These are phyloP conservation scores for Ornithoptera alexandrae DNA, from an alignment of 2,888 invertebrate species.

Conservation along the genomic window DNA sequence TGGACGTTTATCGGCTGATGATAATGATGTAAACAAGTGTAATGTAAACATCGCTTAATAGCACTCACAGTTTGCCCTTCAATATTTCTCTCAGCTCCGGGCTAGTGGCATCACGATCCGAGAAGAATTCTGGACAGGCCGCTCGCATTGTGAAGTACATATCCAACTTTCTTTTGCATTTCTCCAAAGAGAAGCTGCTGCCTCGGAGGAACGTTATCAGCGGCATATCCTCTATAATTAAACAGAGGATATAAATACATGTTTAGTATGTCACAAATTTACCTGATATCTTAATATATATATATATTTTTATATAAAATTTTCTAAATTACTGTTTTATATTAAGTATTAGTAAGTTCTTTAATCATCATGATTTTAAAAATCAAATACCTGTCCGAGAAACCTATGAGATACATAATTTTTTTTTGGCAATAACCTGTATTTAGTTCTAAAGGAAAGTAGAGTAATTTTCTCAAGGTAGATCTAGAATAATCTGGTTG, in stretches of 20 bases:
- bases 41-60: too few species aligned
- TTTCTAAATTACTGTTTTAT: too few species aligned
- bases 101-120: slow-evolving; percentile 83
- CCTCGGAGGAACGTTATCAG: slow-evolving; percentile 88
- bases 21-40: too few species aligned
- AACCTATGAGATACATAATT: too few species aligned
- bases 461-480: too few species aligned
- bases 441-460: too few species aligned
- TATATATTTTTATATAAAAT: not conserved
- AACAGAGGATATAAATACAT: not conserved
- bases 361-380: too few species aligned
- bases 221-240: slow-evolving; percentile 82
- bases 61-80: slow-evolving; percentile 32
- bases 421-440: too few species aligned
- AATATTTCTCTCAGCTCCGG: slow-evolving; percentile 73
- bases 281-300: not conserved
- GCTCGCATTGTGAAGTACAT: slow-evolving; percentile 93
- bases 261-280: not conserved
- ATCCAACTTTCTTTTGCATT: slow-evolving; percentile 85
- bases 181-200: slow-evolving; percentile 89
- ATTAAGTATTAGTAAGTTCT: too few species aligned
- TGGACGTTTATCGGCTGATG: too few species aligned
- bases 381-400: too few species aligned
- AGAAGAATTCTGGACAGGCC: slow-evolving; percentile 89
- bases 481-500: too few species aligned